Conservation (phyloP, 1,140 invertebrate species). For the Saccostrea echinata region DNA sequence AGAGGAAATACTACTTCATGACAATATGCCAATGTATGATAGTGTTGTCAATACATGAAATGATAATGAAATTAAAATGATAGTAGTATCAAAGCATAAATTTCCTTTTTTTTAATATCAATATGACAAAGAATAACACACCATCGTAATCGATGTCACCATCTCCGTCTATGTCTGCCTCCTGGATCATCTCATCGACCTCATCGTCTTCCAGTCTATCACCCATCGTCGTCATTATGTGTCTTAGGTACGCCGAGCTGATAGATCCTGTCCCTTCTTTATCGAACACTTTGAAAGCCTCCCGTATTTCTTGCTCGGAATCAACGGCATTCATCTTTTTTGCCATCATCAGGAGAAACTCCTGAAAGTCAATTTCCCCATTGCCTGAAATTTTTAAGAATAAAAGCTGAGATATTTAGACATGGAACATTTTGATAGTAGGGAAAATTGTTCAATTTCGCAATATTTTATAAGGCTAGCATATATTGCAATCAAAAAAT, state of each 20-base stretch:
- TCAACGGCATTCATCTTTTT: constrained; percentile 99
- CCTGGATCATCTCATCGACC: constrained; percentile 99
- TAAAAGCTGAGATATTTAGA: not conserved
- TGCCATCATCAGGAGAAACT: constrained; percentile 90
- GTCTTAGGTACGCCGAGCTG: constrained; percentile 62
- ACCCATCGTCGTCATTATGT: constrained; percentile 94
- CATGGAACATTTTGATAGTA: no score
- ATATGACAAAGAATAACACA: not conserved
- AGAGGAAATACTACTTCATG: no score
- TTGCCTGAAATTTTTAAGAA: constrained; percentile 88
- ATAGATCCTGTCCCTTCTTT: constrained; percentile 86
- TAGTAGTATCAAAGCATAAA: no score
- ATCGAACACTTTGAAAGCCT: constrained; percentile 44
- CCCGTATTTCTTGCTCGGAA: constrained; percentile 93
- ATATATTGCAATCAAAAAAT: no score
- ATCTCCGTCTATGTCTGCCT: constrained; percentile 84
- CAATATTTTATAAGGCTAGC: no score
- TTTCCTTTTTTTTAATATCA: no score
- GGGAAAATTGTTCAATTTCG: no score
- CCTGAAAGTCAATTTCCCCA: constrained; percentile 98
- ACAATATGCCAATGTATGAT: no score
- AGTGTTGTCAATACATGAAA: no score
- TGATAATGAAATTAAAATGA: no score
- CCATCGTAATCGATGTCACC: constrained; percentile 39
- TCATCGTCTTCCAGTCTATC: constrained; percentile 94